These are phyloP conservation scores for Autographa pulchrina DNA, from an alignment of 2,888 invertebrate species.

Conservation along the genomic window DNA sequence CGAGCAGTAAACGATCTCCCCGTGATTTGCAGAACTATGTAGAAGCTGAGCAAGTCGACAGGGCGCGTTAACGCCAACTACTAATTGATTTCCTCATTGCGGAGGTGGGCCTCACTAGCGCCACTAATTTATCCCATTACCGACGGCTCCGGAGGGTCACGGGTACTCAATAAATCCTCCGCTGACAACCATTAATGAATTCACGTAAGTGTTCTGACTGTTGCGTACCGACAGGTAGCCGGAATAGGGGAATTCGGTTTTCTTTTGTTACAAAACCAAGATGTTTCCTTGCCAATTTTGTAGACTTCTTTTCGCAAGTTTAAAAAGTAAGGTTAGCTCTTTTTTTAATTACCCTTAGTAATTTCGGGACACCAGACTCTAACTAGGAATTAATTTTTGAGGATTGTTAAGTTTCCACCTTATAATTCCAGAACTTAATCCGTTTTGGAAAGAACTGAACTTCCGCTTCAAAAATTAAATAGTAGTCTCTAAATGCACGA, in stretches of 20 bases:
- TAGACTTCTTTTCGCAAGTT: too few relatives aligned
- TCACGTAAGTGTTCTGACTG: constrained; percentile 18
- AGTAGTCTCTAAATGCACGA: too few relatives aligned
- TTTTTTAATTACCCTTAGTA: too few relatives aligned
- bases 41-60: constrained; percentile 22
- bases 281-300: neutral
- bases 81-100: constrained; percentile 53
- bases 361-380: too few relatives aligned
- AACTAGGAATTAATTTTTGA: too few relatives aligned
- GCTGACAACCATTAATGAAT: constrained; percentile 34
- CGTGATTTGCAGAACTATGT: constrained; percentile 20
- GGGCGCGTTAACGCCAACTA: constrained; percentile 25
- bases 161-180: constrained; percentile 53
- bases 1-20: neutral
- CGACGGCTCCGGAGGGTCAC: constrained; percentile 14
- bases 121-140: constrained; percentile 47
- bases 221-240: constrained; percentile 17
- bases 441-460: too few relatives aligned
- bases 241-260: neutral
- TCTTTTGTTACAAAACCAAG: neutral
- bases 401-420: too few relatives aligned
- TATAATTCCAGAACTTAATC: too few relatives aligned
- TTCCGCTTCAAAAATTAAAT: too few relatives aligned
- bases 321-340: too few relatives aligned
- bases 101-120: constrained; percentile 30